Conservation (phyloP, 2,888 invertebrate species). For the Oegoconia quadripuncta region DNA sequence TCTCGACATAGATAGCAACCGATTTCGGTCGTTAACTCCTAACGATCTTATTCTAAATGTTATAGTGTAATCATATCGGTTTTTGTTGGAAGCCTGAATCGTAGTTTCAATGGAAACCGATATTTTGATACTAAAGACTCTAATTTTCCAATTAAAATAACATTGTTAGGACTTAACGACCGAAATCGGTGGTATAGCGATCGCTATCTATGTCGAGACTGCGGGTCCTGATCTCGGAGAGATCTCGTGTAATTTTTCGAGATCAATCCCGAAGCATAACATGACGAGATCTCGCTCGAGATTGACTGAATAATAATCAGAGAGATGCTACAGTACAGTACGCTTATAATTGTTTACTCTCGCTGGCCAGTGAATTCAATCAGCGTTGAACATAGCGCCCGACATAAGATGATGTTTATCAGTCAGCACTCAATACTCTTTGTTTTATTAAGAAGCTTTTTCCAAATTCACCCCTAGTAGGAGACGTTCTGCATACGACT, state of each 20-base stretch:
- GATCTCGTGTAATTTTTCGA: constrained; percentile 17
- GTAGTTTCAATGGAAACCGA: no score
- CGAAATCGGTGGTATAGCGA: no score
- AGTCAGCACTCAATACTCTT: neutral
- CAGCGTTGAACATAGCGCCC: neutral
- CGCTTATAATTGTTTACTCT: neutral
- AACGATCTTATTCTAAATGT: no score
- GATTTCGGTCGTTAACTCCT: no score
- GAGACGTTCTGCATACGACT: no score
- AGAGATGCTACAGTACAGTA: neutral
- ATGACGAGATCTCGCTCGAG: constrained; percentile 14
- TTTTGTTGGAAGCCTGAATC: no score
- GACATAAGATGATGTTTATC: neutral
- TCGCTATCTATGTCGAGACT: no score
- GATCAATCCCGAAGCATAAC: constrained; percentile 17
- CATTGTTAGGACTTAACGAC: no score
- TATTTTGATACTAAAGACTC: no score
- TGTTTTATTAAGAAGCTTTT: neutral
- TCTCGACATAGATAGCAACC: no score
- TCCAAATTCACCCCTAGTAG: neutral
- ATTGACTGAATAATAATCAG: constrained; percentile 5
- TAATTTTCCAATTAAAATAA: no score
- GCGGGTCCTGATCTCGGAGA: constrained; percentile 12
- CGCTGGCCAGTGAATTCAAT: neutral
- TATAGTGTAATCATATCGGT: no score